Evolutionary conservation across 2,797 vertebrate species (phyloP).

Genomic region (Malacoraja senta): DNA sequence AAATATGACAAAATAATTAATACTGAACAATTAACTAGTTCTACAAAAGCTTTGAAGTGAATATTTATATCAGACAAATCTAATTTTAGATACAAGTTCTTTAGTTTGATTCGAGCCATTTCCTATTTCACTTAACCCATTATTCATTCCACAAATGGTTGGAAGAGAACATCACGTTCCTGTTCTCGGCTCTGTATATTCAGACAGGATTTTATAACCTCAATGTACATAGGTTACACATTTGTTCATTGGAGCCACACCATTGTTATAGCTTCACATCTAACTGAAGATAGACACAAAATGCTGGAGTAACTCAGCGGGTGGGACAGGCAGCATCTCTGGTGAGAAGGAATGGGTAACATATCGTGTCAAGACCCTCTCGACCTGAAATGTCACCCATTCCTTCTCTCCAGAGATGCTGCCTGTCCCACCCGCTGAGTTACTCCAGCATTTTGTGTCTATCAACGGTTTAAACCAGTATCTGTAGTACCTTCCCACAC

Average conservation of each 20-base stretch:
- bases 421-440: too few species aligned
- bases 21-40: neutral
- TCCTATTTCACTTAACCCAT: neutral
- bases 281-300: neutral
- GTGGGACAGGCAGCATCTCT: too few species aligned
- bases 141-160: neutral
- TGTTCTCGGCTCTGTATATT: neutral
- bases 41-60: neutral
- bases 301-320: too few species aligned
- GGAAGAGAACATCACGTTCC: neutral
- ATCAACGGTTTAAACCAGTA: too few species aligned
- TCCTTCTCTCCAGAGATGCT: too few species aligned
- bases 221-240: neutral
- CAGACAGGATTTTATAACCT: neutral
- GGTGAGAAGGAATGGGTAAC: too few species aligned
- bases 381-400: too few species aligned
- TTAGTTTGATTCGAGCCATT: neutral
- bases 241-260: neutral
- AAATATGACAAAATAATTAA: constrained; percentile 15
- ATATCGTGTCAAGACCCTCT: too few species aligned
- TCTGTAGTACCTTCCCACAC: too few species aligned
- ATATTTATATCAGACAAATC: neutral
- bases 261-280: neutral
- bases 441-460: too few species aligned
- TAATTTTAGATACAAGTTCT: neutral